Conservation (phyloP, 1,140 invertebrate species). For the Drosophila leontia region DNA sequence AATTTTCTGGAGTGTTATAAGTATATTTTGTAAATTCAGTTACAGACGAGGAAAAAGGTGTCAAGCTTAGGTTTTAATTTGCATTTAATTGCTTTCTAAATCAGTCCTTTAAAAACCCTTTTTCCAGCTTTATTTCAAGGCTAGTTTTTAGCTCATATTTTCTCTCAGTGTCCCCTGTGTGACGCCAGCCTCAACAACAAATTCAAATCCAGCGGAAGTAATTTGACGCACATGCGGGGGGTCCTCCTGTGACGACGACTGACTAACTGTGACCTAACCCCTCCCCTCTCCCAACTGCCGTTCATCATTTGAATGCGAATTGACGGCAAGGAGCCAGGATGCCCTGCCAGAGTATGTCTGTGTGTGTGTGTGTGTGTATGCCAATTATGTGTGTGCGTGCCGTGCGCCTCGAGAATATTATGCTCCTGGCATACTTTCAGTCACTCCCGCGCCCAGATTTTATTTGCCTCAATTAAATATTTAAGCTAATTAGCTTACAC, state of each 20-base stretch:
- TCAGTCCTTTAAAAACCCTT: background rate
- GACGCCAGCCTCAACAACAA: conserved; percentile 71
- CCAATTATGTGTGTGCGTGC: conserved; percentile 72
- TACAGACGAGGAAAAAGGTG: too few species aligned
- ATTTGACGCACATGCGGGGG: conserved; percentile 71
- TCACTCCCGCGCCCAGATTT: conserved; percentile 54
- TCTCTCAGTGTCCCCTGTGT: conserved; percentile 23
- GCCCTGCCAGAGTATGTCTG: conserved; percentile 21
- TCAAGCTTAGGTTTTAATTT: too few species aligned
- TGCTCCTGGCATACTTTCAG: conserved; percentile 55
- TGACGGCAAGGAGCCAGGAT: conserved; percentile 40
- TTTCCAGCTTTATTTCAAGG: background rate
- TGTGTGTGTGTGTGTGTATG: conserved; percentile 16
- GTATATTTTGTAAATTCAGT: too few species aligned
- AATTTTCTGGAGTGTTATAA: too few species aligned
- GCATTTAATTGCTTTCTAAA: too few species aligned
- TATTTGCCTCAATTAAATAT: conserved; percentile 77
- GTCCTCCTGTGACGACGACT: conserved; percentile 14
- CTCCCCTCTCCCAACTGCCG: conserved; percentile 5
- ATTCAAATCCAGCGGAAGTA: conserved; percentile 81
- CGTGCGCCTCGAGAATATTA: conserved; percentile 16
- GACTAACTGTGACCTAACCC: conserved; percentile 45
- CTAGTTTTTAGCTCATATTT: background rate
- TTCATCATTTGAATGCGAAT: conserved; percentile 68
- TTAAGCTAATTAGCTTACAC: conserved; percentile 80